Conservation (phyloP, 2,113 vertebrate genomes). For the Hassar affinis region DNA sequence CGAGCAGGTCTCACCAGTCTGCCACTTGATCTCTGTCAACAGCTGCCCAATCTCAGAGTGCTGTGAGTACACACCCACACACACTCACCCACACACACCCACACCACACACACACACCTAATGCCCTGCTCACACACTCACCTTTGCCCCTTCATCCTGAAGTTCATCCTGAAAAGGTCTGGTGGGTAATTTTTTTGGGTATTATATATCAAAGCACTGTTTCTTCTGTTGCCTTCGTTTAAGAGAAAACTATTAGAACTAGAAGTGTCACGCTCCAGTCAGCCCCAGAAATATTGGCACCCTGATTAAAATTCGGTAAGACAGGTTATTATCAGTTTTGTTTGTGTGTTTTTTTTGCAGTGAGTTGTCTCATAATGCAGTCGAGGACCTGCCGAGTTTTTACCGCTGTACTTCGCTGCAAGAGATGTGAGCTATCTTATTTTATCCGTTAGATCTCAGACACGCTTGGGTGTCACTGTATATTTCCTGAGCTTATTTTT, state of each 20-base stretch:
- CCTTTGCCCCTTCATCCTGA: background rate
- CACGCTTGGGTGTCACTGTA: background rate
- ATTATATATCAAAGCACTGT: background rate
- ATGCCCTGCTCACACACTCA: constrained; percentile 1
- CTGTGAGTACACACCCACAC: constrained; percentile 79
- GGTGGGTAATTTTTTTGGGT: background rate
- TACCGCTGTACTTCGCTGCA: constrained; percentile 83
- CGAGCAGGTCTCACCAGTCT: constrained; percentile 83
- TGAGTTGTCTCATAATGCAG: constrained; percentile 89
- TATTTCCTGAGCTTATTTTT: background rate
- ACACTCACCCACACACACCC: constrained; percentile 25
- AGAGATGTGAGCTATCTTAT: constrained; percentile 87
- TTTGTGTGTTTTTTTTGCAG: constrained; percentile 71
- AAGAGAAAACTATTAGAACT: background rate
- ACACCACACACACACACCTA: constrained; percentile 20
- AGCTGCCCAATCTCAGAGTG: constrained; percentile 85
- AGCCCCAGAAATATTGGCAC: background rate
- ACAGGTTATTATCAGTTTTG: constrained; percentile 33
- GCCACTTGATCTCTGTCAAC: constrained; percentile 85
- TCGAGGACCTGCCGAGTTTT: constrained; percentile 88
- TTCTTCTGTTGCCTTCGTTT: background rate
- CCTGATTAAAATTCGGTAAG: background rate
- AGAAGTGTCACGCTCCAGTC: background rate
- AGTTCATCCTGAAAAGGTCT: background rate
- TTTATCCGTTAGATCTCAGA: background rate